Base-by-base conservation (phyloP, 2,888 invertebrate species). In the Brachycybe producta region DNA sequence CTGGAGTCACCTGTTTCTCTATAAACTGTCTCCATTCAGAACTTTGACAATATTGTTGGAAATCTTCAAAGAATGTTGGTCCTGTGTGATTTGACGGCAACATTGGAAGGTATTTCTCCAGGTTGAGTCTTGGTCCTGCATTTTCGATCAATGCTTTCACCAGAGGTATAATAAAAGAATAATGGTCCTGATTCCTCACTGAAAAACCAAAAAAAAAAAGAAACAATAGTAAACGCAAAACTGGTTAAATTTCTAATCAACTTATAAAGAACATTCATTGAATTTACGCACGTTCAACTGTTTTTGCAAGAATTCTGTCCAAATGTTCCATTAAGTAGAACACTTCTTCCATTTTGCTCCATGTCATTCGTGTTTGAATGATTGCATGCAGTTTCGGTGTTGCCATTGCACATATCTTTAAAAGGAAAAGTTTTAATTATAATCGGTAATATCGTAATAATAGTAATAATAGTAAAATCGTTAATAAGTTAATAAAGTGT, bases 71-170 rank as follows among this genome's bases (percentile, higher is more conserved):
- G 63, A 78, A 76, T 1, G 72, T 70, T 0, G 75, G 75, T 1
- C 75, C 75, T 13, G 72, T 67, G 8, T 70, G 66, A 2, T 73
- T 72, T 4, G 69, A 65, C 0, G 76, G 75, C 39, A 77, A 60
- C 56, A 70, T 68, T 0, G 72, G 71, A 34, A 73, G 55, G 42
- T 70, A 64, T 36, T 68, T 65, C 17, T 54, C 51, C 17, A 61
- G 53, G 45, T 58, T 54, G 7, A 64, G 52, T 8, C 55, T 50
- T 2, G 63, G 61, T 23, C 62, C 61, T 7, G 67, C 61, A 61
- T 75, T 76, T 53, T 76, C 75, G 38, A 78, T 63, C 34, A 78
- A 61, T 0, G 76, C 75, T 61, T 76, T 75, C 68, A 78, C 68
- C 13, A 77, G 74, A 1, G 77, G 77, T 62, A 77, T 73, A 23